Conservation (phyloP, 2,797 vertebrate species). For the Agapornis canus region DNA sequence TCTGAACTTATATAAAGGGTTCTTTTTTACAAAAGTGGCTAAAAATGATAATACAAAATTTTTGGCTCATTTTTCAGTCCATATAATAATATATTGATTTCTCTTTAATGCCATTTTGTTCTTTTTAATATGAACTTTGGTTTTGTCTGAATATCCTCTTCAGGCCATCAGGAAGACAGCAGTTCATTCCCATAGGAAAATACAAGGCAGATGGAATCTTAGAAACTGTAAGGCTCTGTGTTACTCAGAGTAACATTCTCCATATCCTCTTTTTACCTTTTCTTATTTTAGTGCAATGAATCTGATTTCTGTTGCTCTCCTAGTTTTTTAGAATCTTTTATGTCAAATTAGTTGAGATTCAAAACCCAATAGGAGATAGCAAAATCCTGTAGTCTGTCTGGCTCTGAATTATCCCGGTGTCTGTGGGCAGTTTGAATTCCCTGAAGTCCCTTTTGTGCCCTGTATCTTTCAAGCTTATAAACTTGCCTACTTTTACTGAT, state of each 20-base stretch:
- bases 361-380: neutral
- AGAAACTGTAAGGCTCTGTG: conserved; percentile 79
- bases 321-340: neutral
- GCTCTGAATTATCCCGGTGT: neutral
- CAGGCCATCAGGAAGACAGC: conserved; percentile 78
- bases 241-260: conserved; percentile 17
- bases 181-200: conserved; percentile 81
- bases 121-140: neutral
- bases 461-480: neutral
- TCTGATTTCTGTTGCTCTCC: neutral
- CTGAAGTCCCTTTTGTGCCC: neutral
- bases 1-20: neutral
- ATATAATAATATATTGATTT: neutral
- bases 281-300: neutral
- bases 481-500: neutral
- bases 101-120: neutral
- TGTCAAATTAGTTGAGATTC: neutral
- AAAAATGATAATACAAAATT: neutral
- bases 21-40: fast-evolving
- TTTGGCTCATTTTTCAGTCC: neutral
- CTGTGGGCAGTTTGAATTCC: neutral
- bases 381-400: neutral
- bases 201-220: conserved; percentile 84
- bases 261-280: neutral
- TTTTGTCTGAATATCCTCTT: conserved; percentile 52